phyloP scores from a whole-genome alignment of 2,113 vertebrate species.

The Hypomesus transpacificus region DNA sequence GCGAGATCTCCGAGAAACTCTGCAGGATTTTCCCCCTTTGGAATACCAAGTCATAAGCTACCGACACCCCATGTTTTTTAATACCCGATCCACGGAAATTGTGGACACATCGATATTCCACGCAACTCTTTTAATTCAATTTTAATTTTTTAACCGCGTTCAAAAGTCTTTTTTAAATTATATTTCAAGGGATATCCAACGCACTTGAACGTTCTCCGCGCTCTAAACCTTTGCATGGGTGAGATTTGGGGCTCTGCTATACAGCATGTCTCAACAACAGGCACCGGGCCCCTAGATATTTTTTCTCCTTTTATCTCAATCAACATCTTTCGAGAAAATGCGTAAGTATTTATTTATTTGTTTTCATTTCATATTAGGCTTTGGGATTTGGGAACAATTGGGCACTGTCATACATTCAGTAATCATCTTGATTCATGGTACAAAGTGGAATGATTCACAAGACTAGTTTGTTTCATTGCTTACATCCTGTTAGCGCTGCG shows the following conservation, averaged over 20 bases:
- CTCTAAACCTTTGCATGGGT: slow-evolving; percentile 52
- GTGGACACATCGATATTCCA: slow-evolving; percentile 46
- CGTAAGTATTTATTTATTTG: slow-evolving; percentile 54
- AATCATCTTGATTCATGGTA: too few species aligned
- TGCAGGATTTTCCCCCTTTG: slow-evolving; percentile 61
- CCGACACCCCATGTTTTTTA: slow-evolving; percentile 35
- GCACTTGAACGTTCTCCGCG: background rate
- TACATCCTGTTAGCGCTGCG: too few species aligned
- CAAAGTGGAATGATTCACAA: too few species aligned
- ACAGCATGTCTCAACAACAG: slow-evolving; percentile 55
- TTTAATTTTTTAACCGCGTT: slow-evolving; percentile 45
- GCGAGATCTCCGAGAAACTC: slow-evolving; percentile 48
- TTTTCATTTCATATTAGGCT: background rate
- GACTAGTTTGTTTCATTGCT: too few species aligned
- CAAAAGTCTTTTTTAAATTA: slow-evolving; percentile 55
- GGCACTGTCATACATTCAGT: background rate
- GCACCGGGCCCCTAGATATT: slow-evolving; percentile 57
- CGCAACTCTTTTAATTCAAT: slow-evolving; percentile 57
- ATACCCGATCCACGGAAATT: slow-evolving; percentile 38
- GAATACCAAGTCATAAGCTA: slow-evolving; percentile 52
- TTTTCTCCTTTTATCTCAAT: slow-evolving; percentile 32
- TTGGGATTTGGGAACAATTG: too few species aligned
- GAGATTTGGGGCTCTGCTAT: slow-evolving; percentile 53
- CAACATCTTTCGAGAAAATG: slow-evolving; percentile 62
- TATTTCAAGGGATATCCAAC: slow-evolving; percentile 48